Evolutionary conservation across 2,797 vertebrate species (phyloP).

Genomic region (Menidia menidia): DNA sequence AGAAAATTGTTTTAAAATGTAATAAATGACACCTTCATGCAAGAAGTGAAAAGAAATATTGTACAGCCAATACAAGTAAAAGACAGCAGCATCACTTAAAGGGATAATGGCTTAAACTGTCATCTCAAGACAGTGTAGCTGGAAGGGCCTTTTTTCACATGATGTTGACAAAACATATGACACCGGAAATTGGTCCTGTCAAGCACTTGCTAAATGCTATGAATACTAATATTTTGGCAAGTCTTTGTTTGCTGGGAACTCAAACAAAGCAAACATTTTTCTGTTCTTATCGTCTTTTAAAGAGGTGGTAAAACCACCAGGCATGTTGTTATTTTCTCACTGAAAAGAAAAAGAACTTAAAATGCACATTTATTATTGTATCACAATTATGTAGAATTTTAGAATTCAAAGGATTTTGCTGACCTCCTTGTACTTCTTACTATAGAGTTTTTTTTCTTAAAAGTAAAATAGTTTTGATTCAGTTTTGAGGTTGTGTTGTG

Average conservation of each 20-base stretch:
- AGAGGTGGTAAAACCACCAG: conserved; percentile 33
- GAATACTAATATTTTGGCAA: conserved; percentile 73
- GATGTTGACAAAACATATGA: conserved; percentile 61
- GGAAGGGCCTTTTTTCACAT: conserved; percentile 30
- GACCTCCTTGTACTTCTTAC: conserved; percentile 43
- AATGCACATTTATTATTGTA: conserved; percentile 35
- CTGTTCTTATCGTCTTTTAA: conserved; percentile 60
- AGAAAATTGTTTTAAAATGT: conserved; percentile 30
- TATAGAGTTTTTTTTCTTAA: not conserved
- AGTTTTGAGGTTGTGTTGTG: conserved; percentile 15
- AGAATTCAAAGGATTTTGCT: conserved; percentile 67
- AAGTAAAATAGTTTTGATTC: conserved; percentile 7
- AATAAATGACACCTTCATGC: conserved; percentile 34
- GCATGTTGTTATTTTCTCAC: conserved; percentile 14
- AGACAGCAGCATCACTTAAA: conserved; percentile 28
- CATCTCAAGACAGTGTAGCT: conserved; percentile 35
- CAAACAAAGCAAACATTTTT: conserved; percentile 68
- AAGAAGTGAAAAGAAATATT: conserved; percentile 32
- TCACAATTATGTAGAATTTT: conserved; percentile 23
- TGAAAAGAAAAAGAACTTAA: conserved; percentile 59
- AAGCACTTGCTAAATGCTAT: conserved; percentile 72
- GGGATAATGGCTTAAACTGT: conserved; percentile 47
- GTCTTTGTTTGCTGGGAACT: conserved; percentile 54
- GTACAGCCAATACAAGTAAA: conserved; percentile 15
- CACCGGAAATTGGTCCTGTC: conserved; percentile 38